Conservation (phyloP, 2,888 invertebrate genomes). For the Ochropacha duplaris region DNA sequence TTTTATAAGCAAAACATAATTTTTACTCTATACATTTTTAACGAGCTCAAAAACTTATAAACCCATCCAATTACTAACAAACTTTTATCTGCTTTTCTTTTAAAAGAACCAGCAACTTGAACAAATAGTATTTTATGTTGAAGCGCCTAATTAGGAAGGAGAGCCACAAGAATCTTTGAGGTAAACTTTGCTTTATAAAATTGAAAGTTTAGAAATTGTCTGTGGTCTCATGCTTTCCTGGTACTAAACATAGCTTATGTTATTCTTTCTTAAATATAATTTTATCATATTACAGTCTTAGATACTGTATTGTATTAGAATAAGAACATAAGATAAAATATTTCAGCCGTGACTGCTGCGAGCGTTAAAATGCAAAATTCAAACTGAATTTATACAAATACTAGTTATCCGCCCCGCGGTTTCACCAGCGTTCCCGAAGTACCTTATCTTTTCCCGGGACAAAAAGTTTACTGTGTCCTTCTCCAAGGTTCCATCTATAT, state of each 20-base stretch:
- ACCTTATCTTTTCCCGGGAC: too few relatives aligned
- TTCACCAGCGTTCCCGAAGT: too few relatives aligned
- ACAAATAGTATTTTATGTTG: background rate
- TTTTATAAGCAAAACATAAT: background rate
- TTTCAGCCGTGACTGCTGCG: background rate
- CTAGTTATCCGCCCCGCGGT: too few relatives aligned
- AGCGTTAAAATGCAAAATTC: too few relatives aligned
- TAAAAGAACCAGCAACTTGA: background rate
- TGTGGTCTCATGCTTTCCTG: too few relatives aligned
- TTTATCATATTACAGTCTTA: too few relatives aligned
- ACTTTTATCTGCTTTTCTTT: background rate
- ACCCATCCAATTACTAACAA: background rate
- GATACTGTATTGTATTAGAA: background rate
- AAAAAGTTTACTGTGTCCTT: too few relatives aligned
- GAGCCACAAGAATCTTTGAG: background rate
- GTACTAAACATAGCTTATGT: too few relatives aligned
- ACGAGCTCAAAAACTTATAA: background rate
- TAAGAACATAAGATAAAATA: background rate
- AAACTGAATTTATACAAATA: too few relatives aligned
- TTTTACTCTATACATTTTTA: background rate
- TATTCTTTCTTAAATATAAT: too few relatives aligned
- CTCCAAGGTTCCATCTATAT: too few relatives aligned
- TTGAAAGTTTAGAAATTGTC: background rate
- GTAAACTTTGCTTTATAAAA: background rate
- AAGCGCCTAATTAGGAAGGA: background rate